A percentile compares a stretch with the other conserved stretches of the same genome.
Conservation (phyloP, 2,797 vertebrate genomes). For the Acanthurus tractus region DNA sequence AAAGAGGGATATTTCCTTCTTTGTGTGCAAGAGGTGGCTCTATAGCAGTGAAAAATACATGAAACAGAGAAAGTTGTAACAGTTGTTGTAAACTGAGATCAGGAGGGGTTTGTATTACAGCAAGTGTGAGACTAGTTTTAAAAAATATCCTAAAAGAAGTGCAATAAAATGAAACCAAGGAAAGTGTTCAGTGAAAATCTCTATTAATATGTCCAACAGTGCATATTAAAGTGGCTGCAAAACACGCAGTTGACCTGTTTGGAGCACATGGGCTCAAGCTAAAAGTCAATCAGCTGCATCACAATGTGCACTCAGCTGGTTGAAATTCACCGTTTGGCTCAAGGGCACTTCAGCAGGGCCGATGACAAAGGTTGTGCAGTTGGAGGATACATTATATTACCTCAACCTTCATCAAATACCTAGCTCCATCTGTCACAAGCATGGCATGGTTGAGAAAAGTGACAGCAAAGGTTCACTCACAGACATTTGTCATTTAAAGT, state of each 20-base stretch:
- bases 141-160: not conserved
- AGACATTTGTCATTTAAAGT: constrained; percentile 3
- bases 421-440: not conserved
- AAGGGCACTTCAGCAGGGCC: constrained; percentile 16
- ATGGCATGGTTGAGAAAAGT: not conserved
- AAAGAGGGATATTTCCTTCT: not conserved
- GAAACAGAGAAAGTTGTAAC: not conserved
- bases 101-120: not conserved
- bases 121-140: constrained; percentile 3
- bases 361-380: not conserved
- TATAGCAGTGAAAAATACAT: not conserved
- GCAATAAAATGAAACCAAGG: not conserved
- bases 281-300: not conserved
- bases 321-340: not conserved
- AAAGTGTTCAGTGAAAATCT: not conserved
- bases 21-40: not conserved
- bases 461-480: not conserved
- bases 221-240: not conserved
- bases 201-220: constrained; percentile 15
- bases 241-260: constrained; percentile 9
- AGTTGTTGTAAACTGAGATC: not conserved
- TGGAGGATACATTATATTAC: not conserved
- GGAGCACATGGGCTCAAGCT: not conserved
- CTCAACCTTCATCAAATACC: not conserved
- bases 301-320: not conserved